Base-by-base conservation (phyloP, 2,113 vertebrate species). In the Bucco capensis region DNA sequence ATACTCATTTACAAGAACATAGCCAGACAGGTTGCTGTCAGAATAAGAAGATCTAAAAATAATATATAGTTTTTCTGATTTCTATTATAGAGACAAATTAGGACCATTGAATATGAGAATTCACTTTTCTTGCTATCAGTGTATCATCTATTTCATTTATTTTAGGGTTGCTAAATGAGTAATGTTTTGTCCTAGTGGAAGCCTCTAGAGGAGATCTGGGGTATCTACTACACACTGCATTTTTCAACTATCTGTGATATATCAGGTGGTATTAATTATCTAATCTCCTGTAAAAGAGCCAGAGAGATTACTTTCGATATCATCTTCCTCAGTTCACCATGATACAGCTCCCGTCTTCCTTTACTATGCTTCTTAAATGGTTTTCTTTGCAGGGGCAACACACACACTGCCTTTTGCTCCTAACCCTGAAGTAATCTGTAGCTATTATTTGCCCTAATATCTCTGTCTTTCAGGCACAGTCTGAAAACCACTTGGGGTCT, bases 361-460 rank as follows among this genome's bases (percentile, higher is more conserved):
- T 74, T 86, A n/a, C 28, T 49, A 44, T 0, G 0, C 25, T 84
- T 94, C 65, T 83, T 88, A 78, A 86, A 81, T 78, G 31, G 18
- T 51, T 51, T 24, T 86, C 38, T 84, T 81, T 49, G 49, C 53
- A 94, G 40, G n/a, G 27, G 13, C 2, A 1, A 53, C 31, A 64
- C 25, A 64, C 25, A 42, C 25, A 37, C 19, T 22, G 12, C 7
- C 22, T 88, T 61, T 88, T 64, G 18, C 31, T 88, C 31, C 57
- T 54, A 46, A 90, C 42, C 54, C 25, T 50, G 38, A 66, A 81
- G 60, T 70, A 37, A 83, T 91, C 77, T 67, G 47, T 60, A 80
- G 53, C 40, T 86, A 86, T 93, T 90, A 72, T 86, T 92, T 93
- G 86, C 33, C 28, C 73, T 88, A 60, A 46, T 53, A 71, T 50